Evolutionary conservation across 2,797 vertebrate genomes (phyloP), one percentile per base, ranked within the genome.

Genomic region (Hoplostethus mediterraneus): DNA sequence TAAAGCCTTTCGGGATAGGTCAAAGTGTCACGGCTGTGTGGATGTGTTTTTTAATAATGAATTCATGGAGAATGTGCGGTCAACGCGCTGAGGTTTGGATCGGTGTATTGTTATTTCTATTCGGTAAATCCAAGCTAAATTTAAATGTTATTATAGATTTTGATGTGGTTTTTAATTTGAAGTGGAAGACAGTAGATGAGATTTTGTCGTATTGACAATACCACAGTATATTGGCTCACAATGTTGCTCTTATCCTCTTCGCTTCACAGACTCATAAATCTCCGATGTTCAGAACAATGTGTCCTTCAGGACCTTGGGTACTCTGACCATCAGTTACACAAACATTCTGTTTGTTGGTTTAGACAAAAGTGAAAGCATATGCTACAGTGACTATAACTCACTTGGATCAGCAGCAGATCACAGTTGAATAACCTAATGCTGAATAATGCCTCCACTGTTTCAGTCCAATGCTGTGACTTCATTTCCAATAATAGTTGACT

Each of bases 341-440:
- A 86, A 89, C 81, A 89, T 63, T 73, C 82, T 90, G 92, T 93
- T 93, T 92, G 88, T 90, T 91, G 87, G 82, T 92, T 90, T 83
- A 87, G 71, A 90, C 82, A 89, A 86, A 93, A 92, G 81, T 84
- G 83, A 92, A 94, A 94, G 88, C 90, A 93, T 89, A 92, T 92
- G 87, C 65, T 79, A 73, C 78, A 82, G 55, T 51, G 75, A 73
- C 74, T 85, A 79, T 89, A 91, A 85, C 77, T 90, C 76, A 90
- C 75, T 65, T 10, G 60, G 64, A 84, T 79, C 79, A 63, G 77
- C 75, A 83, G 21, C 60, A 79, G 81, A 84, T 87, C 78, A 82
- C 81, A 12, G 58, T 61, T 42, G 77, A 83, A 87, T 63, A 69
- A 67, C 77, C 75, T 84, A 73, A 85, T 85, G 70, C 71, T 83